These are phyloP conservation scores for Nomada fucata DNA, from an alignment of 2,888 invertebrate species.

Conservation along the genomic window DNA sequence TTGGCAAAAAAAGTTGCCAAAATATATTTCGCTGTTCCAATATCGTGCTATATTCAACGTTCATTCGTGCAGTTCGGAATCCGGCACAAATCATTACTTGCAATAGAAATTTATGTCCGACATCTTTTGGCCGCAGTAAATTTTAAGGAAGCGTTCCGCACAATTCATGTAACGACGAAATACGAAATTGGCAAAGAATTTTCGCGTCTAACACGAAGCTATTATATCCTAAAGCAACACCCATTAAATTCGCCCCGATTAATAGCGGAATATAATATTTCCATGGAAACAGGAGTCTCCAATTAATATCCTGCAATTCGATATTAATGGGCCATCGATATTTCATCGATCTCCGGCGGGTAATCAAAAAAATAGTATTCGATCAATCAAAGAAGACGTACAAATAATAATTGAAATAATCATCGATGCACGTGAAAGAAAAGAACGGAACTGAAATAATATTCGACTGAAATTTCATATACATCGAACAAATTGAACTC, in stretches of 20 bases:
- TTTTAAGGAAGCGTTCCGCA: neutral
- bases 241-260: constrained; percentile 28
- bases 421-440: neutral
- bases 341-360: neutral
- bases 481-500: neutral
- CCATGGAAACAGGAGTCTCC: constrained; percentile 14
- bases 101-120: neutral
- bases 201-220: too few relatives aligned
- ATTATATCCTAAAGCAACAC: neutral
- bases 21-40: neutral
- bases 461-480: neutral
- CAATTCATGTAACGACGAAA: too few relatives aligned
- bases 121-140: neutral
- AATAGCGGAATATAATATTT: constrained; percentile 24
- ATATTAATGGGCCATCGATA: neutral
- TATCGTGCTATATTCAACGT: neutral
- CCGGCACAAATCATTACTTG: neutral
- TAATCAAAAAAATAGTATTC: too few relatives aligned
- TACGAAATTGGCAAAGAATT: too few relatives aligned
- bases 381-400: neutral
- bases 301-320: constrained; percentile 30
- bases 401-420: too few relatives aligned
- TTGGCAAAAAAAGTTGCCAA: neutral
- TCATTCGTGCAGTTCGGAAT: neutral
- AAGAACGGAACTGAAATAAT: neutral